These are phyloP conservation scores for Saccostrea glomerata DNA, from an alignment of 1,140 invertebrate species.

Conservation along the genomic window DNA sequence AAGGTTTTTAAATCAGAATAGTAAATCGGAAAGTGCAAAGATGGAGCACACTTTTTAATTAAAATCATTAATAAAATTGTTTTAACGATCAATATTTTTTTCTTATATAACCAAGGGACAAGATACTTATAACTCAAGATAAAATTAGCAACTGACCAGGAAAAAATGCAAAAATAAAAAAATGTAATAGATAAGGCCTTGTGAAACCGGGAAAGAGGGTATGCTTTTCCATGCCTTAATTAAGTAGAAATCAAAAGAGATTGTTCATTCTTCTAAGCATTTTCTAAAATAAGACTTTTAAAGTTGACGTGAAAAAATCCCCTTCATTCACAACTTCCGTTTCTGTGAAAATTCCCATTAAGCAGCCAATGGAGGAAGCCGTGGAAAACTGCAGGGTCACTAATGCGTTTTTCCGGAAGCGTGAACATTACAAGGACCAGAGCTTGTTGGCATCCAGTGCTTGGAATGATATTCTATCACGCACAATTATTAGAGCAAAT, in stretches of 20 bases:
- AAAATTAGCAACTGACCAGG: background rate
- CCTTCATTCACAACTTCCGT: background rate
- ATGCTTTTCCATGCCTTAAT: constrained; percentile 10
- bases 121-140: background rate
- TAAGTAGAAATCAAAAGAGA: constrained; percentile 5
- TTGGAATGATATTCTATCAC: background rate
- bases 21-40: no score
- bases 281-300: background rate
- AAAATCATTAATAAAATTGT: no score
- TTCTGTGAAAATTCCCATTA: background rate
- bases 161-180: background rate
- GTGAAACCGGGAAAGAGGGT: background rate
- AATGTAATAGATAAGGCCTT: background rate
- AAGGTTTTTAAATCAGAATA: no score
- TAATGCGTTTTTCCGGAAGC: background rate
- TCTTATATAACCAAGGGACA: no score
- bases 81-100: no score
- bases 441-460: background rate
- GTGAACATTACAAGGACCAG: background rate
- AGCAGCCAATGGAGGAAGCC: background rate
- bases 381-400: background rate
- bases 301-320: background rate
- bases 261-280: background rate
- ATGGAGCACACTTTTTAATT: no score
- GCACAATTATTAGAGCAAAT: background rate